A percentile compares a stretch with the other conserved stretches of the same genome.
Evolutionary conservation across 2,797 vertebrate species (phyloP).

Genomic region (Dicrostonyx torquatus): DNA sequence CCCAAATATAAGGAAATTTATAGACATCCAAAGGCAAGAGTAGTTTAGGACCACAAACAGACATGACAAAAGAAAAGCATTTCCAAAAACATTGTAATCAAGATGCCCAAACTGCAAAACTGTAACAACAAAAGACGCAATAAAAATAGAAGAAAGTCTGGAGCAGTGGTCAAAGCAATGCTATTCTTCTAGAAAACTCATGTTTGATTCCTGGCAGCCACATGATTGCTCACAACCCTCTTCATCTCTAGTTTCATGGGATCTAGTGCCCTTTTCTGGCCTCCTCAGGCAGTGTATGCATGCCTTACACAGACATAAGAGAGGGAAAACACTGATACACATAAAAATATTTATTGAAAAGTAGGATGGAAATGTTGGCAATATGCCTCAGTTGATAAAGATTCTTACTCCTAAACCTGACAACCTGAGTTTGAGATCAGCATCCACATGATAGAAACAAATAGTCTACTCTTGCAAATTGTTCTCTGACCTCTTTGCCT

Average conservation of each 20-base stretch:
- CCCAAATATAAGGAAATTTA: background rate
- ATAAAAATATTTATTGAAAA: background rate
- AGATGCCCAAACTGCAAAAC: background rate
- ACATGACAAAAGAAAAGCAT: background rate
- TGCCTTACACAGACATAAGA: background rate
- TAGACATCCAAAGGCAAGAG: background rate
- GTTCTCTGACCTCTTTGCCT: background rate
- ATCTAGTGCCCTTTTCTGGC: background rate
- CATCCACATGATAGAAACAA: background rate
- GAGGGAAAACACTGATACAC: background rate
- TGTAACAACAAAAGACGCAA: background rate
- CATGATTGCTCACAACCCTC: background rate
- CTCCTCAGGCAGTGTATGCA: too few species aligned
- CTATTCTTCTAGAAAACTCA: background rate
- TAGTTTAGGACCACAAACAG: background rate
- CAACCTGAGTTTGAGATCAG: background rate
- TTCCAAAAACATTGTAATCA: background rate
- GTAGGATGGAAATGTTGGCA: background rate
- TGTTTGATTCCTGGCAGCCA: background rate
- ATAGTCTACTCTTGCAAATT: background rate
- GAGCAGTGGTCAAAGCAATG: background rate
- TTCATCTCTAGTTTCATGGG: background rate
- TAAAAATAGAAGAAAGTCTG: background rate
- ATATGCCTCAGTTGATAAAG: background rate
- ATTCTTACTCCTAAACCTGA: background rate